phyloP scores from a whole-genome alignment of 1,140 invertebrate species.

The Phthorimaea operculella region DNA sequence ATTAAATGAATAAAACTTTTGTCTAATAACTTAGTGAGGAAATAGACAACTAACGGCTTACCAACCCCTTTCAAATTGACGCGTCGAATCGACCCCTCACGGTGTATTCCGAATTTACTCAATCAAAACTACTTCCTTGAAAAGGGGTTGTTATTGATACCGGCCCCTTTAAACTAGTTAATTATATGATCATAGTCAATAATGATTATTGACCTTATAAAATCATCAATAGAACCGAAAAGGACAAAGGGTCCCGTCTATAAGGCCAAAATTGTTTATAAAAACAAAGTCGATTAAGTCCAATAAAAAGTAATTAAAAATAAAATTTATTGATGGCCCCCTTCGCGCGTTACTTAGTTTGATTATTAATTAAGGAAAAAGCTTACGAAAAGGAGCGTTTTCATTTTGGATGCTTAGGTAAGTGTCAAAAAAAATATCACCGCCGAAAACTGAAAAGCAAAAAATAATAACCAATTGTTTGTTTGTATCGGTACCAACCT shows the following conservation, averaged over 20 bases:
- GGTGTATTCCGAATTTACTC: not conserved
- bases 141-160: not conserved
- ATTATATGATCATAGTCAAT: conserved; percentile 60
- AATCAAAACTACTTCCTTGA: not conserved
- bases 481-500: no score
- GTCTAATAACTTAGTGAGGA: no score
- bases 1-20: no score
- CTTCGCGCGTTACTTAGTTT: conserved; percentile 42
- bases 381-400: conserved; percentile 28
- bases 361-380: conserved; percentile 56
- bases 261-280: conserved; percentile 24
- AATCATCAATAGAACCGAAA: conserved; percentile 61
- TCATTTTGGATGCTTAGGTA: not conserved
- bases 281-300: conserved; percentile 61
- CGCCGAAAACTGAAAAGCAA: no score
- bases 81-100: not conserved
- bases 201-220: conserved; percentile 63
- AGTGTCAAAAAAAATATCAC: no score
- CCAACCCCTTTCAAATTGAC: no score
- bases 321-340: conserved; percentile 57
- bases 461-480: no score
- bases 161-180: conserved; percentile 37
- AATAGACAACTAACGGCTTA: no score
- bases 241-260: conserved; percentile 46
- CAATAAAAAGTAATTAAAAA: conserved; percentile 63